Conservation (phyloP, 2,797 vertebrate species). For the Poeciliopsis paucimaculata region DNA sequence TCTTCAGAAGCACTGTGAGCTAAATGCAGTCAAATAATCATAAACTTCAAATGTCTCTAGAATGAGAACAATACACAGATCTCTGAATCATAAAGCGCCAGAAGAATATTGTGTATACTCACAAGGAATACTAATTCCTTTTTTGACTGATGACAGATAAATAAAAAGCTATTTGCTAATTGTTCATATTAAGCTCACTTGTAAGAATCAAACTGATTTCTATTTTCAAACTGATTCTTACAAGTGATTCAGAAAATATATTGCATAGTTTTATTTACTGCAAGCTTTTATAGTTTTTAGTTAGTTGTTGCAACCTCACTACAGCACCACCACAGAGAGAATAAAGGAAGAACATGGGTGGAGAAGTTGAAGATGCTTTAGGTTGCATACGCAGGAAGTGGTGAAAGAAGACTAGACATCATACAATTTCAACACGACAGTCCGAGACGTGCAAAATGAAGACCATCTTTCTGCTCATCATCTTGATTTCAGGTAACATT, state of each 20-base stretch:
- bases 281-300: background rate
- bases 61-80: too few species aligned
- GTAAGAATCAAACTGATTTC: too few species aligned
- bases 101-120: background rate
- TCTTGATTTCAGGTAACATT: constrained; percentile 43
- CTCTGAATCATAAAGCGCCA: too few species aligned
- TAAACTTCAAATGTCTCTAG: too few species aligned
- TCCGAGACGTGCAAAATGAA: constrained; percentile 4
- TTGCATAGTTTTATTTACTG: background rate
- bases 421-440: background rate
- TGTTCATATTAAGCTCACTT: background rate
- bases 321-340: background rate
- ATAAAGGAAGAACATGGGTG: background rate
- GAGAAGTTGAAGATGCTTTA: background rate
- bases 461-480: constrained; percentile 8
- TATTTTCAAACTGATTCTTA: too few species aligned
- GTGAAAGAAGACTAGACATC: background rate
- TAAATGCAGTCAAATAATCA: too few species aligned
- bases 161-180: background rate
- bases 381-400: background rate
- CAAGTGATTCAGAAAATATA: background rate
- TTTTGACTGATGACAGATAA: background rate
- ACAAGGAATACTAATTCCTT: background rate
- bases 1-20: too few species aligned
- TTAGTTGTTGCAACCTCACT: background rate